Conservation (phyloP, 2,113 vertebrate species). For the Turnix velox region DNA sequence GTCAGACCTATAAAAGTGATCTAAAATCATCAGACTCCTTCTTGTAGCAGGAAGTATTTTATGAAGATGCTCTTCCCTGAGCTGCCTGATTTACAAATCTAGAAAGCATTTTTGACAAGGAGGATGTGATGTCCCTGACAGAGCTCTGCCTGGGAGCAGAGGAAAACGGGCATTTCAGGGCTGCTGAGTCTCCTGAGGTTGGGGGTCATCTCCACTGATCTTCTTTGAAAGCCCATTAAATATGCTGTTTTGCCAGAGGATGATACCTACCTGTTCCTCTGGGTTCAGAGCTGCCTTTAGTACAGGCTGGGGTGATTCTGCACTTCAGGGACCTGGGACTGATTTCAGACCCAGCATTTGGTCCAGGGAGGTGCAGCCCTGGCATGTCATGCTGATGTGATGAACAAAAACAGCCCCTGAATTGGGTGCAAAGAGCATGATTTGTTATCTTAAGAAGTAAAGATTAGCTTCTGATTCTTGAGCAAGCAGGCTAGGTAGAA, state of each 20-base stretch:
- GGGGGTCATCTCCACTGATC: neutral
- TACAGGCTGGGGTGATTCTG: neutral
- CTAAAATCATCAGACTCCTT: neutral
- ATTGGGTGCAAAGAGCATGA: neutral
- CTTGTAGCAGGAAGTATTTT: neutral
- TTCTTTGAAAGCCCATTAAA: neutral
- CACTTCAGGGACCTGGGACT: neutral
- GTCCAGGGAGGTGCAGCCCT: neutral
- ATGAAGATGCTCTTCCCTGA: neutral
- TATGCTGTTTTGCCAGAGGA: neutral
- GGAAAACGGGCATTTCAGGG: neutral
- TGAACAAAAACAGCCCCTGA: neutral
- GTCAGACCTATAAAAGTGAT: neutral
- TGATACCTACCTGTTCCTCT: neutral
- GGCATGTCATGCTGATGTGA: neutral
- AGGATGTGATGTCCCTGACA: neutral
- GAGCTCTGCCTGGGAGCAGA: neutral
- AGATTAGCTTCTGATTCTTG: slow-evolving; percentile 31
- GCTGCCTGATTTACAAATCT: neutral
- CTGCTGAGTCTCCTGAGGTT: neutral
- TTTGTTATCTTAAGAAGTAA: slow-evolving; percentile 39
- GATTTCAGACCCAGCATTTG: neutral
- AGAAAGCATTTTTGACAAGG: neutral
- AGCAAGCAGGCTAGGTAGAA: neutral
- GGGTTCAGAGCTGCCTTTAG: neutral